phyloP scores from a whole-genome alignment of 2,113 vertebrate genomes.

The Sylvietta virens region DNA sequence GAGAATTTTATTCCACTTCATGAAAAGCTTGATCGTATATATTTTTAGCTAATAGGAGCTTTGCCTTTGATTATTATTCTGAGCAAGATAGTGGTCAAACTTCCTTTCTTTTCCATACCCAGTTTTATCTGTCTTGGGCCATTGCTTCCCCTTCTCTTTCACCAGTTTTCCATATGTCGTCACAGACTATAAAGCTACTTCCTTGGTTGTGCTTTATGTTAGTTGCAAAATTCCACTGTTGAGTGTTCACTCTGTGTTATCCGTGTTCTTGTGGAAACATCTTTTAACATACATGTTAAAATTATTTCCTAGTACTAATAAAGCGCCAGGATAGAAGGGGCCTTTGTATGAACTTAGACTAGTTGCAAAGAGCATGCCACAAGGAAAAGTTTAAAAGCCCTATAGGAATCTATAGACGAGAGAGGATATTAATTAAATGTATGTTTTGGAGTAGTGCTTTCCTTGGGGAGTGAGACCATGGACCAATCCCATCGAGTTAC shows the following conservation, averaged over 20 bases:
- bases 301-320: not conserved
- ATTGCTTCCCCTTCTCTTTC: not conserved
- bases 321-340: not conserved
- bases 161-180: not conserved
- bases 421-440: slow-evolving; percentile 10
- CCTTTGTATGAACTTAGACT: not conserved
- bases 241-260: not conserved
- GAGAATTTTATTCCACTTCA: not conserved
- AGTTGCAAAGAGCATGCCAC: not conserved
- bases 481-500: not conserved
- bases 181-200: not conserved
- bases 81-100: not conserved
- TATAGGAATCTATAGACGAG: not conserved
- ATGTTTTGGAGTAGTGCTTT: slow-evolving; percentile 2
- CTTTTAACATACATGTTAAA: not conserved
- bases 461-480: not conserved
- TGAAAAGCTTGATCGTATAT: not conserved
- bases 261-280: not conserved
- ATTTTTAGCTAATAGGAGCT: not conserved
- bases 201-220: not conserved
- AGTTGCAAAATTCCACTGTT: not conserved
- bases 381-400: not conserved
- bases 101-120: not conserved
- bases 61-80: not conserved
- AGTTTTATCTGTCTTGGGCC: not conserved